A percentile compares a stretch with the other conserved stretches of the same genome.
phyloP scores from a whole-genome alignment of 2,797 vertebrate species.

The Philypnodon macrostomus region DNA sequence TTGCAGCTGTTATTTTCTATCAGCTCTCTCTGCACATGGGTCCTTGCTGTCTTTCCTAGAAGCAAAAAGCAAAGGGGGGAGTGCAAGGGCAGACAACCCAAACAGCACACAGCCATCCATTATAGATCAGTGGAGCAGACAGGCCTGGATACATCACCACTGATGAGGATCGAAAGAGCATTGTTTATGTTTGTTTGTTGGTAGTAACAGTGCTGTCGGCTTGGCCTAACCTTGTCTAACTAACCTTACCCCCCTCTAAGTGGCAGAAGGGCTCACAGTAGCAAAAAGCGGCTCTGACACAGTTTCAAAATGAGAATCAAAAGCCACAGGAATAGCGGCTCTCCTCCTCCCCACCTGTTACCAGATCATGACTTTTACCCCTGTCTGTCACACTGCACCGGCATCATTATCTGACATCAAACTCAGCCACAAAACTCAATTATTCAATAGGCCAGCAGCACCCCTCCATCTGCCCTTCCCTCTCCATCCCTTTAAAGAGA shows the following conservation, averaged over 20 bases:
- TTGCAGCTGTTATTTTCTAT: constrained; percentile 24
- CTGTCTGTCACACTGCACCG: constrained; percentile 21
- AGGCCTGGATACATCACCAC: constrained; percentile 27
- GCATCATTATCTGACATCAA: constrained; percentile 37
- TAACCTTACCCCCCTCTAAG: constrained; percentile 16
- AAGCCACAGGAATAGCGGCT: constrained; percentile 28
- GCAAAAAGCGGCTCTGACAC: constrained; percentile 21
- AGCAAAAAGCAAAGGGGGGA: constrained; percentile 18
- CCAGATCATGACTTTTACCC: constrained; percentile 25
- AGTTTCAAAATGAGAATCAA: constrained; percentile 31
- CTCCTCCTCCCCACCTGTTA: constrained; percentile 22
- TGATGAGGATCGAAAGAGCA: constrained; percentile 36
- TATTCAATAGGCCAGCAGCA: constrained; percentile 20
- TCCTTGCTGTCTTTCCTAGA: constrained; percentile 41
- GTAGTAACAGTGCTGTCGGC: constrained; percentile 25
- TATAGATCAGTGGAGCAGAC: constrained; percentile 53
- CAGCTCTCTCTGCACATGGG: constrained; percentile 24
- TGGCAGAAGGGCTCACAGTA: background rate
- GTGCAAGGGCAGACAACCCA: constrained; percentile 26
- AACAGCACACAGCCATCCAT: constrained; percentile 53
- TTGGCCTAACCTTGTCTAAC: constrained; percentile 35
- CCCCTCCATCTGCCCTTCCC: constrained; percentile 8
- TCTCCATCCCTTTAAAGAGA: constrained; percentile 4
- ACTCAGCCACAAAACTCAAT: constrained; percentile 22
- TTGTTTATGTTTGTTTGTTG: constrained; percentile 40